Base-by-base conservation (phyloP, 2,113 vertebrate species). In the Trinectes maculatus region DNA sequence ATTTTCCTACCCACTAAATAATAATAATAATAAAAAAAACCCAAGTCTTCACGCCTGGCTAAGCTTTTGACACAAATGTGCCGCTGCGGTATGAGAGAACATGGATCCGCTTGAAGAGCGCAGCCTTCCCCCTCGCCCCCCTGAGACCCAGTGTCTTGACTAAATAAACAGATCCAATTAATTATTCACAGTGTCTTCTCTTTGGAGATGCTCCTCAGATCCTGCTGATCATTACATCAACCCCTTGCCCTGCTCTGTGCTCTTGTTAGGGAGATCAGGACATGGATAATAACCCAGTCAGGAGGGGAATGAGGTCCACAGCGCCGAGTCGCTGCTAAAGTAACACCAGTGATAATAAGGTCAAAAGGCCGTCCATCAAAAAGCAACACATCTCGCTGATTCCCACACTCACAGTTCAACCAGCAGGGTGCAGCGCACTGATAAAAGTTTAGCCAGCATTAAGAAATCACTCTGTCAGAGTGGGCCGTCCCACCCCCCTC, bases 131-230 rank as follows among this genome's bases (percentile, higher is more conserved):
- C 28, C 33, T 54, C 44, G 40, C 72, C 36, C 83, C 68, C 71
- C 3, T 16, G 68, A 82, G 75, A 80, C 56, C 29, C 15, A 7
- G 8, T 42, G 26, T 79, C 66, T 76, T 87, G 59, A 79, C 80
- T 80, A 86, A 83, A 79, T 82, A 73, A 85, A 89, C 82, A 82
- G 46, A 83, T 69, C 49, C 59, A 80, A 79, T 86, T 82, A 85
- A 76, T 87, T 74, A 85, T 85, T 87, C 68, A 72, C 79, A 76
- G 25, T 55, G 61, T 68, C 65, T 62, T 69, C 34, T 69, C 72
- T 81, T 80, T 51, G 37, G 42, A 82, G 54, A 56, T 26, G 55
- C 42, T 71, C 25, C 37, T 69, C 10, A 16, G 70, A 64, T 71
- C 36, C 55, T 10, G 49, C 49, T 37, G 37, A 48, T 57, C 37